Evolutionary conservation across 2,888 invertebrate species (phyloP).

Genomic region (Phortica okadai): DNA sequence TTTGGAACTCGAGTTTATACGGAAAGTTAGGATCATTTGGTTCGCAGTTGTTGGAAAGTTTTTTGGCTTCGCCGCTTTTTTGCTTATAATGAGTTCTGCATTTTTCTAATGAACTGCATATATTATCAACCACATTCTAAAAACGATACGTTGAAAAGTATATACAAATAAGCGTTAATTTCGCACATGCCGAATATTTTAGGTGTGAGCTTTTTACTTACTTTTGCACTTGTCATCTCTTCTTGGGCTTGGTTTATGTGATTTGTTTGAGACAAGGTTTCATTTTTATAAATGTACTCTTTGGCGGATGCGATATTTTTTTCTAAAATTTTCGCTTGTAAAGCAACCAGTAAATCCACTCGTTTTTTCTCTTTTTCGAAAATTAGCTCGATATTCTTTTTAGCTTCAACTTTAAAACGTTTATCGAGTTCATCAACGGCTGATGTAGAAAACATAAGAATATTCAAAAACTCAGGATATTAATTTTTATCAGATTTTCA

Average conservation of each 20-base stretch:
- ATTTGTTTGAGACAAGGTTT: conserved; percentile 56
- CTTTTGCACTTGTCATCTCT: conserved; percentile 66
- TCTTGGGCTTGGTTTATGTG: conserved; percentile 54
- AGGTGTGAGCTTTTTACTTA: conserved; percentile 32
- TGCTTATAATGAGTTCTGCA: conserved; percentile 74
- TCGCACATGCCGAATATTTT: too few relatives aligned
- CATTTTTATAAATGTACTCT: conserved; percentile 58
- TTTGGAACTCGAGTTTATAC: conserved; percentile 77
- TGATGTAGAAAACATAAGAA: conserved; percentile 6
- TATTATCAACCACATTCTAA: conserved; percentile 55
- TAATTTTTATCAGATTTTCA: neutral
- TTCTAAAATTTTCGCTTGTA: conserved; percentile 59
- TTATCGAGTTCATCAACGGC: conserved; percentile 68
- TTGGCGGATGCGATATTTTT: conserved; percentile 62
- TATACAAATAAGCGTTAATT: too few relatives aligned
- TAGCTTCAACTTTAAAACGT: conserved; percentile 50
- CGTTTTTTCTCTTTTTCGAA: conserved; percentile 64
- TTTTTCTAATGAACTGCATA: conserved; percentile 69
- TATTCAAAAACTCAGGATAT: neutral
- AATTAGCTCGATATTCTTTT: conserved; percentile 63
- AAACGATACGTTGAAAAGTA: too few relatives aligned
- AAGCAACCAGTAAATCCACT: conserved; percentile 62
- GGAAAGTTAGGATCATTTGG: conserved; percentile 80
- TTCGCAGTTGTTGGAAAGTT: conserved; percentile 78
- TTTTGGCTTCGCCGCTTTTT: conserved; percentile 78